These are phyloP conservation scores for Cirrhinus molitorella DNA, from an alignment of 2,797 vertebrate species.

Conservation along the genomic window DNA sequence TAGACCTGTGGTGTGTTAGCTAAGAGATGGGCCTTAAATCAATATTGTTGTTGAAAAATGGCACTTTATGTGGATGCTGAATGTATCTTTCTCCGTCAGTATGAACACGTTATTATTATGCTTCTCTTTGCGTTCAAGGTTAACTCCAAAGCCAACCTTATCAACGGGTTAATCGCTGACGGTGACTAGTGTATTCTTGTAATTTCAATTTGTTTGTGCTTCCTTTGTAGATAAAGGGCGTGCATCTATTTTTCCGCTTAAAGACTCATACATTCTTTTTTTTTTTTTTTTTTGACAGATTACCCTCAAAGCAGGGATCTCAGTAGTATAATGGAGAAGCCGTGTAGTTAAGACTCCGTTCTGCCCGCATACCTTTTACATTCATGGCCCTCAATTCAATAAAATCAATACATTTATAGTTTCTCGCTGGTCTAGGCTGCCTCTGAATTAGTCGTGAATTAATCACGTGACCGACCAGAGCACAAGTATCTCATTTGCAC, in stretches of 20 bases:
- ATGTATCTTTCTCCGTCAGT: background rate
- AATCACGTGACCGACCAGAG: slow-evolving; percentile 58
- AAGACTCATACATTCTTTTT: slow-evolving; percentile 58
- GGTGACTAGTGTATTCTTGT: background rate
- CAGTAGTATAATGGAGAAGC: slow-evolving; percentile 59
- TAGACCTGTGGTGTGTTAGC: background rate
- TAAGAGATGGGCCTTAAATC: background rate
- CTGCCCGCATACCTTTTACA: slow-evolving; percentile 55
- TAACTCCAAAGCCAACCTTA: background rate
- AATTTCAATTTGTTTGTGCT: slow-evolving; percentile 22
- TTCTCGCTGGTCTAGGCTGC: slow-evolving; percentile 48
- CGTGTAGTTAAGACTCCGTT: slow-evolving; percentile 37
- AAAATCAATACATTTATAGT: slow-evolving; percentile 59
- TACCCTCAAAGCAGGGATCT: slow-evolving; percentile 42
- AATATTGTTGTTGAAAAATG: background rate
- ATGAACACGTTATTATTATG: background rate
- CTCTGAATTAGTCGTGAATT: slow-evolving; percentile 60
- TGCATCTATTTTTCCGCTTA: slow-evolving; percentile 13
- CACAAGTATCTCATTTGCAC: slow-evolving; percentile 7
- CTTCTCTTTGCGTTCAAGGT: slow-evolving; percentile 2
- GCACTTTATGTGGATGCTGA: background rate
- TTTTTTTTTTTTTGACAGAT: slow-evolving; percentile 36
- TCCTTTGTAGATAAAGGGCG: slow-evolving; percentile 29
- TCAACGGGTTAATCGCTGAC: background rate
- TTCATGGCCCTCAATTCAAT: slow-evolving; percentile 55